A percentile compares a stretch with the other conserved stretches of the same genome.
These are phyloP conservation scores for Chaetorhynchus papuensis DNA, from an alignment of 2,113 vertebrate species.

Conservation along the genomic window DNA sequence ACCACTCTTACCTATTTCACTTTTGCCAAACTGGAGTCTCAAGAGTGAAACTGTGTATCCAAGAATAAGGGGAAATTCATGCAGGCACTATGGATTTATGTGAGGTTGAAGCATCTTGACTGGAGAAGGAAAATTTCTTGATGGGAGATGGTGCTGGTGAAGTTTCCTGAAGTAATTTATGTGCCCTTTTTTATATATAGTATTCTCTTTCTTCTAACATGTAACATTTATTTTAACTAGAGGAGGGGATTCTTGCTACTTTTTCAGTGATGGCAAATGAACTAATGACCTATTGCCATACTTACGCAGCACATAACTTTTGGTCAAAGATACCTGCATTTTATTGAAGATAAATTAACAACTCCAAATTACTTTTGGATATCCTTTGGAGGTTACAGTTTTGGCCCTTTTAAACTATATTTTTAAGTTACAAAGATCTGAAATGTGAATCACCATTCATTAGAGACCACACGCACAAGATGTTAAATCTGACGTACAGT, in stretches of 20 bases:
- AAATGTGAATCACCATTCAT: fast-evolving
- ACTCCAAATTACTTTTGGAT: neutral
- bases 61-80: neutral
- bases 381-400: neutral
- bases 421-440: neutral
- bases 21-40: neutral
- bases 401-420: neutral
- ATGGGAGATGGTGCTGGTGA: neutral
- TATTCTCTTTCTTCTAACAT: neutral
- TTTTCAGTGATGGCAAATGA: neutral
- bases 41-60: neutral
- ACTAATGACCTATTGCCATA: neutral
- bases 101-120: neutral
- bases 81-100: neutral
- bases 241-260: neutral
- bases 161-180: neutral
- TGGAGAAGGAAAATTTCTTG: neutral
- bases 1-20: neutral
- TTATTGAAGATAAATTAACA: neutral
- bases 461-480: neutral
- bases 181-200: neutral
- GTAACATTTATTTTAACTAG: neutral
- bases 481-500: neutral
- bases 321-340: neutral
- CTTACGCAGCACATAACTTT: neutral